A percentile compares a stretch with the other conserved stretches of the same genome.
These are phyloP conservation scores for Telmatherina bonti DNA, from an alignment of 2,797 vertebrate species.

Conservation along the genomic window DNA sequence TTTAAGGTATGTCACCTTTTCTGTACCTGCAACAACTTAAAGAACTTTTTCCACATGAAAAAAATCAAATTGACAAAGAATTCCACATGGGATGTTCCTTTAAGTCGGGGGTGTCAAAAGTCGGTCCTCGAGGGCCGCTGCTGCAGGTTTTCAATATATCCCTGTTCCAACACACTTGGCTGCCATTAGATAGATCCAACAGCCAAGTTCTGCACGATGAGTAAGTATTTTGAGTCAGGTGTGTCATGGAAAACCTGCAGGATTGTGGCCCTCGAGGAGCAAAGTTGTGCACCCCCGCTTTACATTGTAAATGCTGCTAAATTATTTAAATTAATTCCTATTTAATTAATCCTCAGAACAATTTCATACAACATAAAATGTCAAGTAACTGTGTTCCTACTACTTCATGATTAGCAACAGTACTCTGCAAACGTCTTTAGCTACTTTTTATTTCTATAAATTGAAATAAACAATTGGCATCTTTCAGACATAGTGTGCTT, in stretches of 20 bases:
- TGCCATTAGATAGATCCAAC: no score
- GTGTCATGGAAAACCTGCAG: no score
- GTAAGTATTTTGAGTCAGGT: no score
- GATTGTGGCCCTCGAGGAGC: no score
- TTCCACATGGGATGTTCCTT: not conserved
- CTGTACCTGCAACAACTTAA: not conserved
- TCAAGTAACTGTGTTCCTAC: no score
- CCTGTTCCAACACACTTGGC: no score
- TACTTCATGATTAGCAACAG: not conserved
- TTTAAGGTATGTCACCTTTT: not conserved
- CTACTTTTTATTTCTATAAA: not conserved
- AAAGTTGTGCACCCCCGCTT: no score
- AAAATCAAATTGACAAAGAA: not conserved
- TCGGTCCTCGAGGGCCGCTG: no score
- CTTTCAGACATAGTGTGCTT: no score
- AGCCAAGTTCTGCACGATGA: no score
- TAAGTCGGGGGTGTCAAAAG: no score
- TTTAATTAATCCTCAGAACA: not conserved
- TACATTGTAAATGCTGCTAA: not conserved
- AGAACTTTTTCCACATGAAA: not conserved
- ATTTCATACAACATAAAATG: not conserved
- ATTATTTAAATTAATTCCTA: not conserved
- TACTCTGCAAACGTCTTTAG: not conserved
- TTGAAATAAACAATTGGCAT: not conserved
- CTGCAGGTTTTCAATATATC: no score